Evolutionary conservation across 1,140 invertebrate genomes (phyloP).

Genomic region (Aplysia californica): DNA sequence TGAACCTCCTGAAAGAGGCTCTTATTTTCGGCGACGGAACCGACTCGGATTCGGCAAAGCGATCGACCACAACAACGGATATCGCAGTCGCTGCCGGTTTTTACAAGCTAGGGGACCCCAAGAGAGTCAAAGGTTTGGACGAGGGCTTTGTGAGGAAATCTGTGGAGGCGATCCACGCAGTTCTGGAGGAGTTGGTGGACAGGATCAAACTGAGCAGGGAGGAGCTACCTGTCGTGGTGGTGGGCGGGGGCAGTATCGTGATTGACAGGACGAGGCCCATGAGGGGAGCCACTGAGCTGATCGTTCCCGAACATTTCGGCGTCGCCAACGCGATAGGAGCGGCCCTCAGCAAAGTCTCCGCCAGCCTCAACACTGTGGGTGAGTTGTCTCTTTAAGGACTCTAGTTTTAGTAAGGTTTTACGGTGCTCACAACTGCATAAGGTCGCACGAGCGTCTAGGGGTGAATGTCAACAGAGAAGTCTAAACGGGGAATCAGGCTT

Average conservation of each 20-base stretch:
- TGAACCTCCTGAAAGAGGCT: slow-evolving; percentile 46
- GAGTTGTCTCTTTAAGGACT: too few species aligned
- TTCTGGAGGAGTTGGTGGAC: slow-evolving; percentile 52
- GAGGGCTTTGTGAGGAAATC: slow-evolving; percentile 28
- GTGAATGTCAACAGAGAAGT: too few species aligned
- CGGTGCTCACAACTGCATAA: too few species aligned
- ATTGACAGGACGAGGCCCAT: slow-evolving; percentile 31
- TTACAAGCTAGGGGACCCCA: slow-evolving; percentile 36
- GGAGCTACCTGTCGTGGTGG: slow-evolving; percentile 53
- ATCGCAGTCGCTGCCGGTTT: slow-evolving; percentile 55
- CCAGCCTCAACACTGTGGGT: slow-evolving; percentile 46
- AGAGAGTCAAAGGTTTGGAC: slow-evolving; percentile 38
- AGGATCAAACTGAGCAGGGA: slow-evolving; percentile 44
- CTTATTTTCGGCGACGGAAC: slow-evolving; percentile 35
- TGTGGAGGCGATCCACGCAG: slow-evolving; percentile 45
- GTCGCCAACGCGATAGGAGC: slow-evolving; percentile 64
- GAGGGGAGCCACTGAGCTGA: slow-evolving; percentile 37
- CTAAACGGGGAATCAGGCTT: too few species aligned
- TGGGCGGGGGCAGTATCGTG: slow-evolving; percentile 51
- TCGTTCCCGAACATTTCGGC: slow-evolving; percentile 45
- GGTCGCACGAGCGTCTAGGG: too few species aligned
- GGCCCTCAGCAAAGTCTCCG: slow-evolving; percentile 56
- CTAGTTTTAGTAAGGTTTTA: too few species aligned
- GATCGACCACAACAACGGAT: slow-evolving; percentile 56
- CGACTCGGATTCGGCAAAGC: background rate